Evolutionary conservation across 2,888 invertebrate genomes (phyloP).

Genomic region (Chelonus formosanus): DNA sequence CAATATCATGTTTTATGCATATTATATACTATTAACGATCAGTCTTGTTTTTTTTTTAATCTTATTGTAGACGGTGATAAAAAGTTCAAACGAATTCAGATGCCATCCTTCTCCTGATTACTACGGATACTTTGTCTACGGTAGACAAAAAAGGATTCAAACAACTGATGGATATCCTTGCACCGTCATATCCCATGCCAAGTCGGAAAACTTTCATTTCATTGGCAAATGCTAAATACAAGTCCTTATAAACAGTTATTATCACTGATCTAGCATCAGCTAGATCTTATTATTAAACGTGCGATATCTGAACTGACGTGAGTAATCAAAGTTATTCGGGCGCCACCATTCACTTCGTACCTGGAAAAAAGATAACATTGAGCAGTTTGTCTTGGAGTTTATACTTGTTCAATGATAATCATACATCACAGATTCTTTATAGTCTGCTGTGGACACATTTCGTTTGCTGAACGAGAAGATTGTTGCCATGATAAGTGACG

Average conservation of each 20-base stretch:
- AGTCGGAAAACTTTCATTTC: too few relatives aligned
- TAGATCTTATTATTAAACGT: conserved; percentile 41
- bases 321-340: conserved; percentile 47
- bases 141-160: too few relatives aligned
- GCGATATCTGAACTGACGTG: conserved; percentile 49
- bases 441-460: conserved; percentile 30
- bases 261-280: conserved; percentile 12
- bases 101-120: too few relatives aligned
- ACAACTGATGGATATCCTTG: too few relatives aligned
- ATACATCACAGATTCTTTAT: conserved; percentile 40
- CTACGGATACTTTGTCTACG: too few relatives aligned
- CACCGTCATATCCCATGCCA: too few relatives aligned
- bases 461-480: conserved; percentile 31
- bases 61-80: too few relatives aligned
- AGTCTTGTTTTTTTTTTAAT: too few relatives aligned
- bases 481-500: conserved; percentile 33
- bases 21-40: too few relatives aligned
- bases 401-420: conserved; percentile 37
- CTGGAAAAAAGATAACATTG: neutral
- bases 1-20: too few relatives aligned
- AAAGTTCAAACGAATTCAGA: too few relatives aligned
- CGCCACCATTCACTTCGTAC: conserved; percentile 45
- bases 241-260: conserved; percentile 13
- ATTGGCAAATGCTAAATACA: conserved; percentile 30
- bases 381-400: conserved; percentile 33